Percentiles rank a stretch among this genome's conserved stretches.
Conservation (phyloP, 1,140 invertebrate species). For the Acromyrmex heyeri region DNA sequence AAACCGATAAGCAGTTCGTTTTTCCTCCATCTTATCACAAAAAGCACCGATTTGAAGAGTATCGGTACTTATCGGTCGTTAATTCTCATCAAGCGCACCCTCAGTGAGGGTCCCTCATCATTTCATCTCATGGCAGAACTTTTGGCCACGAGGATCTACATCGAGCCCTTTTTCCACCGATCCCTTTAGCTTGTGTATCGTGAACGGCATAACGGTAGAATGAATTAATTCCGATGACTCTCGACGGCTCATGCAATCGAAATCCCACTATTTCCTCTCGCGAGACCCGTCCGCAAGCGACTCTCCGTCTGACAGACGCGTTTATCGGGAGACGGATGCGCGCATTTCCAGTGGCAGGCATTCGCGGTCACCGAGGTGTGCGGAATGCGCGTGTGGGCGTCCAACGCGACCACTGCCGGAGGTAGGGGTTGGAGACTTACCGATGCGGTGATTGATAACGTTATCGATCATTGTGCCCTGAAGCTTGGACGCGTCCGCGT, state of each 20-base stretch:
- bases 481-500: slow-evolving; percentile 28
- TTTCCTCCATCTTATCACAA: background rate
- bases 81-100: slow-evolving; percentile 26
- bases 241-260: slow-evolving; percentile 21
- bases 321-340: slow-evolving; percentile 45
- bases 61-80: slow-evolving; percentile 38
- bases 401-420: slow-evolving; percentile 5
- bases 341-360: slow-evolving; percentile 38
- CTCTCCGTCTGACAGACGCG: slow-evolving; percentile 10
- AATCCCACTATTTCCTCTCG: slow-evolving; percentile 26
- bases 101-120: too few relatives aligned
- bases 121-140: background rate
- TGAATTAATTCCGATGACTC: slow-evolving; percentile 39
- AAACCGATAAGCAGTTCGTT: slow-evolving; percentile 30
- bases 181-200: background rate
- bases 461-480: slow-evolving; percentile 58
- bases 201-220: slow-evolving; percentile 5
- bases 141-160: background rate
- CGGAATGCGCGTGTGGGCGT: slow-evolving; percentile 28
- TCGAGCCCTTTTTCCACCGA: background rate
- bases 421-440: slow-evolving; percentile 32
- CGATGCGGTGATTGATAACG: slow-evolving; percentile 59
- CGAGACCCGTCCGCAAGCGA: background rate
- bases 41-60: background rate
- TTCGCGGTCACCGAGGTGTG: slow-evolving; percentile 44